Percentiles rank a stretch among this genome's conserved stretches.
These are phyloP conservation scores for Asbolus verrucosus DNA, from an alignment of 1,140 invertebrate species.

Conservation along the genomic window DNA sequence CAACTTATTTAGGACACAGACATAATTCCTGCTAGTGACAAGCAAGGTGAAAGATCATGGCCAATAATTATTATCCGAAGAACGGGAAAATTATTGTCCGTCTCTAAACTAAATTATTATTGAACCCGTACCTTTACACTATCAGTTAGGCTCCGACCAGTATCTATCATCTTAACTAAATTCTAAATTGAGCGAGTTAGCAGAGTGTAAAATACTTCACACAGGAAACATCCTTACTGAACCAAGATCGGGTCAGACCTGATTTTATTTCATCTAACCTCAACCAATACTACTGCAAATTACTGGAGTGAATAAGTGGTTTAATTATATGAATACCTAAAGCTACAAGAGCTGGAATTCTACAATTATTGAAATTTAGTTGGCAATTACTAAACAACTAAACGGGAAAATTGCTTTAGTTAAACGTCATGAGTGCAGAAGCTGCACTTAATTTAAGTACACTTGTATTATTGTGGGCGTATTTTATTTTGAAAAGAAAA, in stretches of 20 bases:
- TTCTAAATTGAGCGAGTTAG: conserved; percentile 4
- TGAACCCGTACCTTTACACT: conserved; percentile 20
- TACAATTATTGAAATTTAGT: no score
- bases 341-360: no score
- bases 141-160: neutral
- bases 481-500: no score
- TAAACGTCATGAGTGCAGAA: no score
- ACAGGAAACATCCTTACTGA: neutral
- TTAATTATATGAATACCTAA: no score
- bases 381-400: no score
- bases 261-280: neutral
- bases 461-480: no score
- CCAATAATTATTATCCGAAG: conserved; percentile 10
- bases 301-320: neutral
- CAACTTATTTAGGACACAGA: conserved; percentile 18
- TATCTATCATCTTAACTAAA: conserved; percentile 1
- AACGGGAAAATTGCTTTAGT: no score
- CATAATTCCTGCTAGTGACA: conserved; percentile 21
- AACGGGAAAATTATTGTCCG: conserved; percentile 2
- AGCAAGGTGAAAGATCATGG: conserved; percentile 23
- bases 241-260: neutral
- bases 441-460: no score
- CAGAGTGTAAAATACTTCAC: conserved; percentile 7
- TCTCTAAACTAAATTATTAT: conserved; percentile 10
- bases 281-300: neutral